Percentiles rank a stretch among this genome's conserved stretches.
Conservation (phyloP, 2,888 invertebrate genomes). For the Clusia tigrina region DNA sequence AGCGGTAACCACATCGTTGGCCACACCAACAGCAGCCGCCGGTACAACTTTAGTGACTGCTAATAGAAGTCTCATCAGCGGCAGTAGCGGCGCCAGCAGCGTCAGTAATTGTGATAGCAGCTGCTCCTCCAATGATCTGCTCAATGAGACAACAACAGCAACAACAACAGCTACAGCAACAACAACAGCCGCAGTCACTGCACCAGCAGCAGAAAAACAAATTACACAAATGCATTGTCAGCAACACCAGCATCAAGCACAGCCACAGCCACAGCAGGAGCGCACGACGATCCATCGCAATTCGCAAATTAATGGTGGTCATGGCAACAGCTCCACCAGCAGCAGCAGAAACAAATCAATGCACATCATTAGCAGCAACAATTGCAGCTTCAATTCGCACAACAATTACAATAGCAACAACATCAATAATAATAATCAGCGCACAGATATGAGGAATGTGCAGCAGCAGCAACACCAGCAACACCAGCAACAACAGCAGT, state of each 20-base stretch:
- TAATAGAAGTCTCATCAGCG: conserved; percentile 25
- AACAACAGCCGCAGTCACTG: conserved; percentile 42
- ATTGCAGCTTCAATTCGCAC: conserved; percentile 48
- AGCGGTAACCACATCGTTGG: conserved; percentile 2
- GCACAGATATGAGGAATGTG: conserved; percentile 23
- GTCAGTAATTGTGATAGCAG: conserved; percentile 54
- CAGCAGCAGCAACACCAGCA: conserved; percentile 37
- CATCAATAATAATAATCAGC: conserved; percentile 32
- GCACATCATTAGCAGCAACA: conserved; percentile 51
- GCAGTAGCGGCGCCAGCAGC: conserved; percentile 30
- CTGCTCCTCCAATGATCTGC: conserved; percentile 47
- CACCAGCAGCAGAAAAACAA: conserved; percentile 49
- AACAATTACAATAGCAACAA: conserved; percentile 38
- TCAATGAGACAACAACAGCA: conserved; percentile 37
- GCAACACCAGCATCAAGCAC: conserved; percentile 34
- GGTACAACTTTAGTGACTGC: no score
- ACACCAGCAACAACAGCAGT: conserved; percentile 39
- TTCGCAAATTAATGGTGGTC: conserved; percentile 51
- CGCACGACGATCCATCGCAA: conserved; percentile 51
- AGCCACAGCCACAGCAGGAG: conserved; percentile 35
- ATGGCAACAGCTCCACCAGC: conserved; percentile 31
- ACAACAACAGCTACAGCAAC: conserved; percentile 51
- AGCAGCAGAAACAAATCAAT: conserved; percentile 27
- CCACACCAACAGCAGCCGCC: conserved; percentile 13
- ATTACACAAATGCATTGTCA: conserved; percentile 50